These are phyloP conservation scores for Tursiops truncatus DNA, from an alignment of 2,113 vertebrate species.

Conservation along the genomic window DNA sequence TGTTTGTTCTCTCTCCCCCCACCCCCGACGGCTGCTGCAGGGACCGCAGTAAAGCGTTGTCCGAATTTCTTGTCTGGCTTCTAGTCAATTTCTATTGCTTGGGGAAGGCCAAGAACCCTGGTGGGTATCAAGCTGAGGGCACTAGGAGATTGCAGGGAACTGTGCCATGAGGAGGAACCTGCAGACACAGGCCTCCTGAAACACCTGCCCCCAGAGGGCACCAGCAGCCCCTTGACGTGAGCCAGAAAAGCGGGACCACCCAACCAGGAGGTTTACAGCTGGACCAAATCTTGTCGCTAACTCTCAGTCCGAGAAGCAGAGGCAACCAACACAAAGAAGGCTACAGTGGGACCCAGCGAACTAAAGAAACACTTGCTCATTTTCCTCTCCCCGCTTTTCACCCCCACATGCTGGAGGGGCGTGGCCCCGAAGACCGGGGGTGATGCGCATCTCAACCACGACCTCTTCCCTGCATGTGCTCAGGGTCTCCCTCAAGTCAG, in stretches of 20 bases:
- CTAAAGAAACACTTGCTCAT: not conserved
- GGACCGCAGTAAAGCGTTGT: no score
- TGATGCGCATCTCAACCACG: not conserved
- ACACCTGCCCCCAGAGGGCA: no score
- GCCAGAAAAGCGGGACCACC: not conserved
- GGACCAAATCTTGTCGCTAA: not conserved
- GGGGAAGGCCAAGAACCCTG: no score
- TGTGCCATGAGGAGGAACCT: not conserved
- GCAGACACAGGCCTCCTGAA: not conserved
- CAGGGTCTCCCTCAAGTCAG: not conserved
- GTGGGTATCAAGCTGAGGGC: not conserved
- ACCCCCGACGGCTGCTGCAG: no score
- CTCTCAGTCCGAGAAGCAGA: not conserved
- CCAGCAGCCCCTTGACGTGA: rapidly evolving
- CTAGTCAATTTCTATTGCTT: no score
- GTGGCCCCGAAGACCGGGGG: no score
- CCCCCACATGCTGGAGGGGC: rapidly evolving
- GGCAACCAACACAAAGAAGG: not conserved
- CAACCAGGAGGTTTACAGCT: not conserved
- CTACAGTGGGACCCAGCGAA: not conserved
- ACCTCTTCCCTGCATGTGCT: not conserved
- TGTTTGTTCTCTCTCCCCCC: no score
- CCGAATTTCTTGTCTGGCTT: no score
- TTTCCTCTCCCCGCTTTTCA: not conserved
- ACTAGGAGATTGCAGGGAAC: not conserved